Conservation (phyloP, 2,888 invertebrate genomes). For the Bhutanitis thaidina region DNA sequence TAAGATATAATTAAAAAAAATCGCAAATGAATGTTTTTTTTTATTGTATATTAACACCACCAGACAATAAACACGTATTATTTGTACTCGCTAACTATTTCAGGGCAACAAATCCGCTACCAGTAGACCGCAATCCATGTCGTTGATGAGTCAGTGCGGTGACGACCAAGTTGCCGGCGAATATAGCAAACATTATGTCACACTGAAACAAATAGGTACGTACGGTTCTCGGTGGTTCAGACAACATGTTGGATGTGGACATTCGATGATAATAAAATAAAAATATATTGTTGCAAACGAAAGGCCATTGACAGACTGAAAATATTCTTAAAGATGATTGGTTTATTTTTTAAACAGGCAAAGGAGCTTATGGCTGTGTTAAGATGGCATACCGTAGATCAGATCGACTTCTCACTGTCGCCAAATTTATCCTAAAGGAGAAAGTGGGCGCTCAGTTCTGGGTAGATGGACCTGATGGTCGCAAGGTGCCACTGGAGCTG, state of each 20-base stretch:
- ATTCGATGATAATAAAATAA: no score
- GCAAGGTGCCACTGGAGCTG: conserved; percentile 82
- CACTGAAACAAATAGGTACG: conserved; percentile 83
- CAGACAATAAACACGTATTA: no score
- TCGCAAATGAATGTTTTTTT: no score
- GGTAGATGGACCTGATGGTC: conserved; percentile 77
- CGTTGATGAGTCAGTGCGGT: conserved; percentile 75
- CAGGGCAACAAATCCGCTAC: conserved; percentile 70
- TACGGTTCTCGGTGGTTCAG: no score
- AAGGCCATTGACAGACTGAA: no score
- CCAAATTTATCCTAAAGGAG: conserved; percentile 85
- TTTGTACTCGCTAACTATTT: neutral
- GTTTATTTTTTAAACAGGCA: conserved; percentile 45
- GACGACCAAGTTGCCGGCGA: conserved; percentile 78
- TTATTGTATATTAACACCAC: no score
- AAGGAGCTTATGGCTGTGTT: conserved; percentile 87
- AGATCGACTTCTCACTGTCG: conserved; percentile 82
- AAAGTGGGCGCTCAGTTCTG: conserved; percentile 84
- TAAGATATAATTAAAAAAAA: no score
- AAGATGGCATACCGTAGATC: conserved; percentile 82
- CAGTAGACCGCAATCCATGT: conserved; percentile 78
- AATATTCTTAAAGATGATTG: no score
- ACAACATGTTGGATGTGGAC: no score
- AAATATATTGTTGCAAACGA: no score
- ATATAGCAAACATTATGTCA: conserved; percentile 79